Evolutionary conservation across 2,113 vertebrate genomes (phyloP).

Genomic region (Sapayoa aenigma): DNA sequence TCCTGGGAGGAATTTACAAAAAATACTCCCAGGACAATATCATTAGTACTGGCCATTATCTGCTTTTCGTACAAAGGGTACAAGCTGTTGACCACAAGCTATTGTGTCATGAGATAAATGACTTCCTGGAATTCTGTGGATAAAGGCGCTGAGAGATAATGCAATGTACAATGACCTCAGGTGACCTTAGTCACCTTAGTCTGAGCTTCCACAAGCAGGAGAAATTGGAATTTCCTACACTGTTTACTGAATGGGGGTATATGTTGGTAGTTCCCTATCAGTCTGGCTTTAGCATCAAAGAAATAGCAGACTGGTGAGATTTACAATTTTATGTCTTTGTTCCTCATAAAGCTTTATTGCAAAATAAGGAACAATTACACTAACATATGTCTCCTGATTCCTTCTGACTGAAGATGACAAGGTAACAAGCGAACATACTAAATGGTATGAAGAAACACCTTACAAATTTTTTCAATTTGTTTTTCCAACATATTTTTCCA

Average conservation of each 20-base stretch:
- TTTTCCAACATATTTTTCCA: neutral
- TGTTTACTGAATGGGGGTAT: neutral
- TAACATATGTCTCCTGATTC: neutral
- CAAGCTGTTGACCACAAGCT: slow-evolving; percentile 17
- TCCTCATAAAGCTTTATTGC: neutral
- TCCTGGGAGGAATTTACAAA: slow-evolving; percentile 1
- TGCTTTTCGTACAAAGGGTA: neutral
- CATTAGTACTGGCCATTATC: neutral
- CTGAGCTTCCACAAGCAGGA: neutral
- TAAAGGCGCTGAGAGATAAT: slow-evolving; percentile 5
- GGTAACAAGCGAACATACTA: neutral
- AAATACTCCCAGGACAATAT: neutral
- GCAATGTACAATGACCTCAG: neutral
- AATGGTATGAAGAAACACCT: neutral
- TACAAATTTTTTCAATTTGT: neutral
- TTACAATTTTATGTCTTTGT: neutral
- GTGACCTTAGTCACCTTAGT: neutral
- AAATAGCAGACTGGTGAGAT: neutral
- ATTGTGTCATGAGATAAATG: slow-evolving; percentile 12
- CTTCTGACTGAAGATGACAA: neutral
- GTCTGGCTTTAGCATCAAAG: neutral
- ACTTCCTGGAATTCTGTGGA: slow-evolving; percentile 40
- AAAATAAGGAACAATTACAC: neutral
- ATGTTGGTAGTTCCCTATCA: neutral
- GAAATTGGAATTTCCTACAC: neutral